Percentiles rank a stretch among this genome's conserved stretches.
These are phyloP conservation scores for Achroia grisella DNA, from an alignment of 1,140 invertebrate genomes.

Conservation along the genomic window DNA sequence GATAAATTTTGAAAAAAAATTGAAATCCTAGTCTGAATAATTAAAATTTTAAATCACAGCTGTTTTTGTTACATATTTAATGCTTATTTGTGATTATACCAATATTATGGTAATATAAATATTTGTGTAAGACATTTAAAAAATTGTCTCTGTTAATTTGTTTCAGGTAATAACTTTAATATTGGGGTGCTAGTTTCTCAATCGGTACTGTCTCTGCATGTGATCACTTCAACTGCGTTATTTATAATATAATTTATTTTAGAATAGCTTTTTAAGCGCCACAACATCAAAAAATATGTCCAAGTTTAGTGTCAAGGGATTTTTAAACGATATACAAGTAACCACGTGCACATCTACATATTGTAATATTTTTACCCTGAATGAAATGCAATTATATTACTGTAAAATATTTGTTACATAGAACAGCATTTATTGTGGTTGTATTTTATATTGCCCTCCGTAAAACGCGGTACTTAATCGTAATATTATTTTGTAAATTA, in stretches of 20 bases:
- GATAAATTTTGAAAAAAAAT: too few relatives aligned
- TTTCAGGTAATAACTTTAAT: constrained; percentile 36
- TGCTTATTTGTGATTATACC: too few relatives aligned
- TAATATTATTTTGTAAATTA: not conserved
- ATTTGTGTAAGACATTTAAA: too few relatives aligned
- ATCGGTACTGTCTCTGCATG: constrained; percentile 16
- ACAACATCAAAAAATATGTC: constrained; percentile 10
- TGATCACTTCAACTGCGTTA: constrained; percentile 6
- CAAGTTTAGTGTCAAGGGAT: too few relatives aligned
- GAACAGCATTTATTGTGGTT: constrained; percentile 48
- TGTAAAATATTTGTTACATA: constrained; percentile 5
- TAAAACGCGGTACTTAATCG: constrained; percentile 46
- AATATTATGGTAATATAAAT: too few relatives aligned
- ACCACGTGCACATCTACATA: too few relatives aligned
- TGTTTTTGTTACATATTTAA: too few relatives aligned
- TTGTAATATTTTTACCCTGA: too few relatives aligned
- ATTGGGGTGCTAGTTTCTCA: constrained; percentile 25
- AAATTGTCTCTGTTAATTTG: not conserved
- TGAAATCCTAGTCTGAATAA: too few relatives aligned
- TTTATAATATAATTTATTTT: constrained; percentile 52
- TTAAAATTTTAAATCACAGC: too few relatives aligned
- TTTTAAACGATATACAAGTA: too few relatives aligned
- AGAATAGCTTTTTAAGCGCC: constrained; percentile 25
- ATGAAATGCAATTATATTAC: not conserved
- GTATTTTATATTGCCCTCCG: constrained; percentile 27